These are phyloP conservation scores for Rhagologus leucostigma DNA, from an alignment of 2,113 vertebrate species.

Conservation along the genomic window DNA sequence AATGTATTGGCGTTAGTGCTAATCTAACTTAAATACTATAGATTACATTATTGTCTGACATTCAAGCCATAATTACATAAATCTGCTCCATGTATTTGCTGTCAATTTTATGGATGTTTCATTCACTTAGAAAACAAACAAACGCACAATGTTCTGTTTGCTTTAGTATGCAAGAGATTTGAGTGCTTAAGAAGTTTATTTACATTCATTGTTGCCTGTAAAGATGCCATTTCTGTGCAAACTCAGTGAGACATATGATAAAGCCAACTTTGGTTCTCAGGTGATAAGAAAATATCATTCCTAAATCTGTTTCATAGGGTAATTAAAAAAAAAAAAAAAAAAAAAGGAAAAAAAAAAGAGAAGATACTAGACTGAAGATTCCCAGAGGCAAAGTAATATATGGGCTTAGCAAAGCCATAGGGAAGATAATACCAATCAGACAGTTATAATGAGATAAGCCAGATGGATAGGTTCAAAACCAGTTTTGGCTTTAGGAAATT, in stretches of 20 bases:
- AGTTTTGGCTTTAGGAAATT: slow-evolving; percentile 1
- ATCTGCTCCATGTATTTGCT: neutral
- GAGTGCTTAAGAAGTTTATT: slow-evolving; percentile 23
- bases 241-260: neutral
- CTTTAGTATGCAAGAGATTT: neutral
- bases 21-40: neutral
- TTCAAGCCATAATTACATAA: slow-evolving; percentile 15
- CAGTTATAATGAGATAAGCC: slow-evolving; percentile 33
- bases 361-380: neutral
- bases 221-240: neutral
- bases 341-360: neutral
- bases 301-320: slow-evolving; percentile 10
- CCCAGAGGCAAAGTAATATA: neutral
- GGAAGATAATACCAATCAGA: slow-evolving; percentile 45
- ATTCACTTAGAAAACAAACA: slow-evolving; percentile 1
- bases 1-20: neutral
- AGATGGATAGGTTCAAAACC: slow-evolving; percentile 14
- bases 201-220: slow-evolving; percentile 2
- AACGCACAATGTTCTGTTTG: neutral
- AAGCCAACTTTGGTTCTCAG: slow-evolving; percentile 1
- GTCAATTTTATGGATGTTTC: neutral
- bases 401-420: neutral
- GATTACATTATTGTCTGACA: slow-evolving; percentile 9
- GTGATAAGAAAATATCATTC: slow-evolving; percentile 29
- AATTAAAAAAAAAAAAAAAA: neutral